phyloP scores from a whole-genome alignment of 2,113 vertebrate species.

The Chelonoidis abingdonii region DNA sequence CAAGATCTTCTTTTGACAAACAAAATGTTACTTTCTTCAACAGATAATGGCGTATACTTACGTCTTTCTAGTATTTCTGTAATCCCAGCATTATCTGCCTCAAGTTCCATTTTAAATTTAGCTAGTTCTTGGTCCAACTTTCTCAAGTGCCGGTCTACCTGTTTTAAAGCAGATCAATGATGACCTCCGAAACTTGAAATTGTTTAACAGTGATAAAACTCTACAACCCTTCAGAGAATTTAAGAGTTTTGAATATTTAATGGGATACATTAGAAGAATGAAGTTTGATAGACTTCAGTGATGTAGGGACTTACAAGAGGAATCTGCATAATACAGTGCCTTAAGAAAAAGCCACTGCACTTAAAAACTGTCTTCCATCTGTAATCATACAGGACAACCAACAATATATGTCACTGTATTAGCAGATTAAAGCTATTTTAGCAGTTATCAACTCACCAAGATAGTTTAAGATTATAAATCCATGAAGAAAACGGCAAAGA shows the following conservation, averaged over 20 bases:
- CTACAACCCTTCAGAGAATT: not conserved
- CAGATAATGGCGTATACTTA: slow-evolving; percentile 77
- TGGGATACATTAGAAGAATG: not conserved
- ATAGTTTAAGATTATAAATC: not conserved
- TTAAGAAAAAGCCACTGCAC: not conserved
- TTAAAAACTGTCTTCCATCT: not conserved
- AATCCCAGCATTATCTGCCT: slow-evolving; percentile 99
- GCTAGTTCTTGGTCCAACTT: slow-evolving; percentile 98
- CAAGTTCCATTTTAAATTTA: slow-evolving; percentile 99
- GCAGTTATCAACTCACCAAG: not conserved
- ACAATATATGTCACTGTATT: not conserved
- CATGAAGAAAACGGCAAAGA: not conserved
- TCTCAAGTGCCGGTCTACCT: slow-evolving; percentile 98
- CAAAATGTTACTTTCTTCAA: not conserved
- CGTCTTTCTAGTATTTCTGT: slow-evolving; percentile 98
- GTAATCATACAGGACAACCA: not conserved
- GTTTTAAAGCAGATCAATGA: slow-evolving; percentile 70
- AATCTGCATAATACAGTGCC: not conserved
- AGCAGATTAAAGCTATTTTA: not conserved
- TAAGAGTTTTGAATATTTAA: not conserved
- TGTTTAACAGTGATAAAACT: not conserved
- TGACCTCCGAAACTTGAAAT: slow-evolving; percentile 43
- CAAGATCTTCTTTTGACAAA: not conserved
- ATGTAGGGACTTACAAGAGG: not conserved
- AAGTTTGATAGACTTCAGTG: no score